Evolutionary conservation across 2,113 vertebrate genomes (phyloP), one percentile per base, ranked within the genome.

Genomic region (Chunga burmeisteri): DNA sequence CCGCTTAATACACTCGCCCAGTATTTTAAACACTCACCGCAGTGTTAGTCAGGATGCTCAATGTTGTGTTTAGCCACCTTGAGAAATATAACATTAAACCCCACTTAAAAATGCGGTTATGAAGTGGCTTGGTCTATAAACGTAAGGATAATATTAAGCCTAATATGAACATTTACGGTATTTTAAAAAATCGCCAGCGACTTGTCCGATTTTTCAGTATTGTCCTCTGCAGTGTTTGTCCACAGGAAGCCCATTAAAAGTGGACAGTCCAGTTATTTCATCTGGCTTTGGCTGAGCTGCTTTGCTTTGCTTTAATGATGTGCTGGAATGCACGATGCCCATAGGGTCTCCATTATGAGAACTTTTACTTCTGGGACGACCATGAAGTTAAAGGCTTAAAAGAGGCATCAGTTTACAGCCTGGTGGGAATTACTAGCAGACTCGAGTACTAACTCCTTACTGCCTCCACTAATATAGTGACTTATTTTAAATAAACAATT

Each of bases 301-400:
- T 98, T 98, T 98, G 97, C 98, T 98, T 96, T 98, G 98, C 98
- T 98, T 98, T 98, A 98, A 99, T 99, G 98, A 99, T 99, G 98
- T 99, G 99, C 98, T 98, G 99, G 99, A 99, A 99, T 99, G 99
- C 98, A 95, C 98, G 98, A 97, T 98, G 98, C 98, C 98, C 98
- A 98, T 98, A 98, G 98, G 98, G 98, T 99, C 99, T 99, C 99
- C 99, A 99, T 99, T 99, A 98, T 98, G 97, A 98, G 97, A 98
- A 98, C 98, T 98, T 98, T 97, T 98, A 98, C 98, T 98, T 98
- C 97, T 97, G 98, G 97, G 98, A 97, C 95, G 97, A 96, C 98
- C 98, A 97, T 96, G 98, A 98, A 98, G 98, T 98, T 98, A 98
- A 98, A 98, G 98, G 97, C 97, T 98, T 98, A 98, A 98, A 98